These are phyloP conservation scores for Mystacornis crossleyi DNA, from an alignment of 2,113 vertebrate genomes.

Conservation along the genomic window DNA sequence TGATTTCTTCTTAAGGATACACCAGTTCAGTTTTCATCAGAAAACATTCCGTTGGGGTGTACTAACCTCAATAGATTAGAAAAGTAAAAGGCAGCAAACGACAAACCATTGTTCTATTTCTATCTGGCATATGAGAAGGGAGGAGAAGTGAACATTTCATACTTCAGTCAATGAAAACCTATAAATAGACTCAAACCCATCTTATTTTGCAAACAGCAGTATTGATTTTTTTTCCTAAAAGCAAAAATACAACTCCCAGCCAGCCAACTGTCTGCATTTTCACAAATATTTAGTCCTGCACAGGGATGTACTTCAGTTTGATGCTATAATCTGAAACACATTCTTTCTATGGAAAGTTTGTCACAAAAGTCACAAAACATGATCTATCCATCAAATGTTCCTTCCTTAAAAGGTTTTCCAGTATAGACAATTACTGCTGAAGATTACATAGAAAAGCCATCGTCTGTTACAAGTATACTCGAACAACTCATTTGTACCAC, in stretches of 20 bases:
- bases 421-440: background rate
- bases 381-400: background rate
- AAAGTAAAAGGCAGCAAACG: background rate
- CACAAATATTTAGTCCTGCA: background rate
- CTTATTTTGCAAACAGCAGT: background rate
- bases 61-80: background rate
- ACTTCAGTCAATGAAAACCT: background rate
- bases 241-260: background rate
- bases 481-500: background rate
- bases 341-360: background rate
- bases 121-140: background rate
- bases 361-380: background rate
- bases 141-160: background rate
- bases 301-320: background rate
- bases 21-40: background rate
- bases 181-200: background rate
- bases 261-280: background rate
- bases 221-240: background rate
- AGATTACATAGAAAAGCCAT: background rate
- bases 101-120: background rate
- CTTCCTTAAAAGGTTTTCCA: background rate
- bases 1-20: background rate
- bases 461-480: background rate
- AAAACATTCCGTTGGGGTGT: background rate
- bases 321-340: background rate